Evolutionary conservation across 64 coral and sea anemone genomes (phyloP).

Genomic region (Orbicella faveolata): DNA sequence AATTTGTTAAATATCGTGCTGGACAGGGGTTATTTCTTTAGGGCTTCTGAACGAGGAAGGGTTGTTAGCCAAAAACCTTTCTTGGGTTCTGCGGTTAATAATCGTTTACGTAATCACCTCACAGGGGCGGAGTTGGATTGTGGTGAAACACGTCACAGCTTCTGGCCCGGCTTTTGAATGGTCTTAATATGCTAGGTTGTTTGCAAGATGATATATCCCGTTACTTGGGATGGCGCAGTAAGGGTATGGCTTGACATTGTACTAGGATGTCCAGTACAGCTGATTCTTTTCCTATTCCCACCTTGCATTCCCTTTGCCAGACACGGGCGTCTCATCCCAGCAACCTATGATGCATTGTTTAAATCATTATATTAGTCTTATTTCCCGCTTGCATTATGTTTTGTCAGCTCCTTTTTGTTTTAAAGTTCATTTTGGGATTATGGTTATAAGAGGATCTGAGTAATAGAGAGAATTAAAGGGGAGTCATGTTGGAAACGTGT

Average conservation of each 20-base stretch:
- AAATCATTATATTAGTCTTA: no score
- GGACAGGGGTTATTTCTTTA: conserved; percentile 39
- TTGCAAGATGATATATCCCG: no score
- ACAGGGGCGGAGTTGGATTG: neutral
- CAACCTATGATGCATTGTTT: no score
- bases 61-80: conserved; percentile 9
- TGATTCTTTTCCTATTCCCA: no score
- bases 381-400: no score
- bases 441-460: neutral
- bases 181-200: neutral
- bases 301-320: no score
- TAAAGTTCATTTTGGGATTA: neutral
- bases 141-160: conserved; percentile 54
- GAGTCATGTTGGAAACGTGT: neutral
- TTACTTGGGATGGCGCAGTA: no score
- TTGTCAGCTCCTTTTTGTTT: no score
- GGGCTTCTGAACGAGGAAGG: neutral
- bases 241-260: no score
- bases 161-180: conserved; percentile 61
- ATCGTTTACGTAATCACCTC: conserved; percentile 39
- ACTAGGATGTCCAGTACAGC: no score
- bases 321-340: no score
- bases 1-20: neutral
- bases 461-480: neutral
- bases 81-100: conserved; percentile 28